These are phyloP conservation scores for Ceramica pisi DNA, from an alignment of 2,888 invertebrate species.

Conservation along the genomic window DNA sequence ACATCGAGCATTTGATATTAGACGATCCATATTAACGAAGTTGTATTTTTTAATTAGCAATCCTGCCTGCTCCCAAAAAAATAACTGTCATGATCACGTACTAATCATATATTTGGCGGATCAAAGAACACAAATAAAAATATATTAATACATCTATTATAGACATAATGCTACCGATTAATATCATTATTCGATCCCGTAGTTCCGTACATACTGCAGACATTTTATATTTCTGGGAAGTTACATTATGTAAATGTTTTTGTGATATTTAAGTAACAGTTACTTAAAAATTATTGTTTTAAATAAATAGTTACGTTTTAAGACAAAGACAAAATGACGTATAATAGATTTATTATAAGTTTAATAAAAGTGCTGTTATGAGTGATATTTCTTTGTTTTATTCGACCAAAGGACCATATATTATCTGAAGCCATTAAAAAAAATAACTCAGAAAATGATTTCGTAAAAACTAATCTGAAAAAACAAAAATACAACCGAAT, in stretches of 20 bases:
- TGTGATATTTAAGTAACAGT: slow-evolving; percentile 41
- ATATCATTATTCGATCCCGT: too few species aligned
- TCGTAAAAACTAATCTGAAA: too few species aligned
- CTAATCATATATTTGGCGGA: neutral
- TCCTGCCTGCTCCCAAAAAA: neutral
- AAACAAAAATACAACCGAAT: too few species aligned
- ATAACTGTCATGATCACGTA: too few species aligned
- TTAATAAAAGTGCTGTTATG: slow-evolving; percentile 48
- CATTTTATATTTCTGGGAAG: slow-evolving; percentile 8
- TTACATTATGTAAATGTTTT: slow-evolving; percentile 18
- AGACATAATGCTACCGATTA: neutral
- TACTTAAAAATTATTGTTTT: slow-evolving; percentile 27
- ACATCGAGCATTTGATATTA: neutral
- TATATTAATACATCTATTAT: neutral
- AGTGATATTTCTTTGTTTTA: slow-evolving; percentile 34
- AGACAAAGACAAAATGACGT: slow-evolving; percentile 85
- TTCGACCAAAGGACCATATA: neutral
- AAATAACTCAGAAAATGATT: too few species aligned
- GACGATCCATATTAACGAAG: neutral
- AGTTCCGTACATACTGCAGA: neutral
- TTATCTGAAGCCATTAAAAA: neutral
- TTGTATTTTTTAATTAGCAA: neutral
- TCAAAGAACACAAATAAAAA: neutral
- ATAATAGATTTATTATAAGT: slow-evolving; percentile 72
- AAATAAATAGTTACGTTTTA: slow-evolving; percentile 4